These are phyloP conservation scores for Onychomys leucogaster DNA, from an alignment of 2,797 vertebrate species.

Conservation along the genomic window DNA sequence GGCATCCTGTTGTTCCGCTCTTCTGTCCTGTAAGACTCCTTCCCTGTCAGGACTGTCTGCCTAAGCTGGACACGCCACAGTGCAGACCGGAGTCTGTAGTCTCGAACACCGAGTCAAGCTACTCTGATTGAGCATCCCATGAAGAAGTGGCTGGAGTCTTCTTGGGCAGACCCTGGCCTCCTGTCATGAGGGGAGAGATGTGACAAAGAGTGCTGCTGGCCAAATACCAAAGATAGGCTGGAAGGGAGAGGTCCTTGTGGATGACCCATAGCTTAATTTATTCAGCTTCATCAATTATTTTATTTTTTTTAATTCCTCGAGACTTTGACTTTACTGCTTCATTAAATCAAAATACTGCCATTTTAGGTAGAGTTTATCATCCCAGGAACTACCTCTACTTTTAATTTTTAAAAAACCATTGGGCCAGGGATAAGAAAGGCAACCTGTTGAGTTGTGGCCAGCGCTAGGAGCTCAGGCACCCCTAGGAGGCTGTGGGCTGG, in stretches of 20 bases:
- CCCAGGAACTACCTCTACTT: slow-evolving; percentile 74
- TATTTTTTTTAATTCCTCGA: slow-evolving; percentile 41
- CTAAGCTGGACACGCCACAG: not conserved
- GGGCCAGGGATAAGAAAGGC: not conserved
- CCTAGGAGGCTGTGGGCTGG: slow-evolving; percentile 42
- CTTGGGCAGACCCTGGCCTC: not conserved
- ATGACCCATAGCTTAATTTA: slow-evolving; percentile 56
- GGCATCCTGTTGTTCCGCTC: not conserved
- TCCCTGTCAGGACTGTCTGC: not conserved
- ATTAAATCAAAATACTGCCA: slow-evolving; percentile 68
- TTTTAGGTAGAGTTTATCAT: slow-evolving; percentile 67
- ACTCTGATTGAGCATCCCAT: not conserved
- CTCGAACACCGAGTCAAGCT: not conserved
- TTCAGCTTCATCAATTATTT: slow-evolving; percentile 50
- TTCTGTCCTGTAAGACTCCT: not conserved
- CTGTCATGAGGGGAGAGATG: not conserved
- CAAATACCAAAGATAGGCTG: slow-evolving; percentile 68
- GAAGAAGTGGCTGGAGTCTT: not conserved
- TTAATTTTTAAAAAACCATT: slow-evolving; percentile 47
- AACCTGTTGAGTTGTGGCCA: not conserved
- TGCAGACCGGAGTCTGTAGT: not conserved
- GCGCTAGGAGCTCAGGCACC: slow-evolving; percentile 38
- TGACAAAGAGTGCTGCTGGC: slow-evolving; percentile 11
- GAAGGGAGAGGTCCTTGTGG: slow-evolving; percentile 20
- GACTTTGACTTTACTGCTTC: slow-evolving; percentile 50